These are phyloP conservation scores for Neomorphus geoffroyi DNA, from an alignment of 2,797 vertebrate genomes.

Conservation along the genomic window DNA sequence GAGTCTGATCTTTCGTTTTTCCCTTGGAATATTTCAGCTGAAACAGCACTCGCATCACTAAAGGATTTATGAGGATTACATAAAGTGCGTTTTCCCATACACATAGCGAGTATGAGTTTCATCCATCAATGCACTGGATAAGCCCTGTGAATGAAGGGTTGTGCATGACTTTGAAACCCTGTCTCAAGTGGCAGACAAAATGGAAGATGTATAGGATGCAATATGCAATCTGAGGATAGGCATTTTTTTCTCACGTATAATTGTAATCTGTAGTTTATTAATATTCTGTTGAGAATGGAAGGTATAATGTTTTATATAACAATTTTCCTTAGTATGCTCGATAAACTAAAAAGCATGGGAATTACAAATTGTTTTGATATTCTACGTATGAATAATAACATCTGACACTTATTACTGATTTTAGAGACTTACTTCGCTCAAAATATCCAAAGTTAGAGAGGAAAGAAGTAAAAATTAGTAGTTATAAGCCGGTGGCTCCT, in stretches of 20 bases:
- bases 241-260: background rate
- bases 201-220: background rate
- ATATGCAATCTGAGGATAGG: background rate
- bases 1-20: background rate
- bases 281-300: background rate
- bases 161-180: constrained; percentile 22
- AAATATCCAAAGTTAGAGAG: background rate
- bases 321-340: background rate
- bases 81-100: constrained; percentile 53
- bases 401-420: background rate
- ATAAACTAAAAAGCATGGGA: background rate
- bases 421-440: background rate
- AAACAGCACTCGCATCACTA: background rate
- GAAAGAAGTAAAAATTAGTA: background rate
- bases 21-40: background rate
- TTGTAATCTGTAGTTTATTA: background rate
- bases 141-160: constrained; percentile 3
- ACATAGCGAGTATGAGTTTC: background rate
- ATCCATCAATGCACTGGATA: constrained; percentile 36
- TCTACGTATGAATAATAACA: background rate
- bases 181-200: constrained; percentile 30
- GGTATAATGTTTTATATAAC: background rate
- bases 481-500: background rate
- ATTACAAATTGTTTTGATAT: background rate
- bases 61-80: constrained; percentile 49